Base-by-base conservation (phyloP, 53 echinoderm and acorn worm genomes). In the Luidia sarsii region DNA sequence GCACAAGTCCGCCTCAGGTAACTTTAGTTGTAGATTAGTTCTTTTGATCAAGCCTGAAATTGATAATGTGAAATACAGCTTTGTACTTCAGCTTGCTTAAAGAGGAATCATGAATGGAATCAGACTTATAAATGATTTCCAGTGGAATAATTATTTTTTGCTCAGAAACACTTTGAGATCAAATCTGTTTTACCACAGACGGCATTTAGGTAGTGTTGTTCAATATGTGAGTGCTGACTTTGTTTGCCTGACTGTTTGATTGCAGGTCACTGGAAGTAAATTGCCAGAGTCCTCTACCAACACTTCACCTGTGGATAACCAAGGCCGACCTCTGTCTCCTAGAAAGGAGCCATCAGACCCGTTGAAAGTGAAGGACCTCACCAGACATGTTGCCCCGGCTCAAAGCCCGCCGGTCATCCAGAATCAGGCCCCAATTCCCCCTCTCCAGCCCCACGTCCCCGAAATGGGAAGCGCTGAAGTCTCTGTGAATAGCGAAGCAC, bases 231-330 rank as follows among this genome's bases (percentile, higher is more conserved):
- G n/a, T 32, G 21, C 3, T 67, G 24, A n/a, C 2, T 45, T 11
- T 67, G 11, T 67, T 3, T 43, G 1, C 45, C 11, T 67, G n/a
- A n/a, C n/a, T 75, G n/a, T 57, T 25, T 45, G 6, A 23, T 4
- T 36, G 23, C 31, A 75, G 75, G 75, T 75, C 59, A 75, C 75
- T 29, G 61, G 75, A 27, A 75, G 59, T 75, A 75, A 75, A 75
- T 41, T 75, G 43, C 75, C 75, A 45, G 75, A 75, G 29, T 9
- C 41, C 9, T 75, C 45, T 37, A 75, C 57, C 59, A 75, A 41
- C 33, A 15, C 38, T 33, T 3, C 59, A 20, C 59, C 29, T 39
- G 38, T 18, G 2, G 75, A 75, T 9, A 60, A 24, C 22, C 75
- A 75, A 75, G 75, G 75, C 7, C 60, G 57, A 19, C 75, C 75